Conservation (phyloP, 2,113 vertebrate genomes). For the Nicator chloris region DNA sequence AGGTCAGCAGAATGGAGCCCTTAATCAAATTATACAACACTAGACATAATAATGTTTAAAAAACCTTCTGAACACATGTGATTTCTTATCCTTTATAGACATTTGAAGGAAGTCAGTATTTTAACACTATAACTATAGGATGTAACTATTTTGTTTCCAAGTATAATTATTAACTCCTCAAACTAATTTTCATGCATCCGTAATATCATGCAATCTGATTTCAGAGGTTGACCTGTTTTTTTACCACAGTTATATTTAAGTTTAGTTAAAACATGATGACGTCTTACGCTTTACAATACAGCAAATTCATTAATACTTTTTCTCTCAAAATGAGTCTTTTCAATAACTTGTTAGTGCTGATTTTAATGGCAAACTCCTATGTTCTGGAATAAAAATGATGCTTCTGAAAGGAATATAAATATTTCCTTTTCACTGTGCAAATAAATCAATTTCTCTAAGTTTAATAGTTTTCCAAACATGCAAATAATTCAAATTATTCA, state of each 20-base stretch:
- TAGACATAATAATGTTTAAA: constrained; percentile 31
- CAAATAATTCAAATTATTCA: constrained; percentile 2
- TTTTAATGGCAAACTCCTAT: neutral
- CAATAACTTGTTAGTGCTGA: neutral
- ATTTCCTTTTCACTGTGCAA: neutral
- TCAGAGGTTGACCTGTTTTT: constrained; percentile 34
- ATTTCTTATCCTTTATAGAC: neutral
- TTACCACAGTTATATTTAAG: neutral
- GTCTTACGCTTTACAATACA: neutral
- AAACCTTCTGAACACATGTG: neutral
- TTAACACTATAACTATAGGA: constrained; percentile 47
- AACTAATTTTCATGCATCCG: constrained; percentile 22
- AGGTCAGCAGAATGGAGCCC: neutral
- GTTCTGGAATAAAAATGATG: neutral
- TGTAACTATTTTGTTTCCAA: constrained; percentile 38
- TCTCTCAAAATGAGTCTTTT: neutral
- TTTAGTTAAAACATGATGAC: constrained; percentile 2
- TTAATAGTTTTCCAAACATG: neutral
- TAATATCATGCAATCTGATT: constrained; percentile 36
- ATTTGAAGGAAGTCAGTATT: constrained; percentile 35
- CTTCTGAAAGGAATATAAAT: neutral
- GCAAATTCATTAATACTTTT: neutral
- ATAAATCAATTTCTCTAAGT: neutral
- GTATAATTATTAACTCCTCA: constrained; percentile 16
- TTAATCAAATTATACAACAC: neutral